phyloP scores from a whole-genome alignment of 2,888 invertebrate genomes.

The Opisthograptis luteolata region DNA sequence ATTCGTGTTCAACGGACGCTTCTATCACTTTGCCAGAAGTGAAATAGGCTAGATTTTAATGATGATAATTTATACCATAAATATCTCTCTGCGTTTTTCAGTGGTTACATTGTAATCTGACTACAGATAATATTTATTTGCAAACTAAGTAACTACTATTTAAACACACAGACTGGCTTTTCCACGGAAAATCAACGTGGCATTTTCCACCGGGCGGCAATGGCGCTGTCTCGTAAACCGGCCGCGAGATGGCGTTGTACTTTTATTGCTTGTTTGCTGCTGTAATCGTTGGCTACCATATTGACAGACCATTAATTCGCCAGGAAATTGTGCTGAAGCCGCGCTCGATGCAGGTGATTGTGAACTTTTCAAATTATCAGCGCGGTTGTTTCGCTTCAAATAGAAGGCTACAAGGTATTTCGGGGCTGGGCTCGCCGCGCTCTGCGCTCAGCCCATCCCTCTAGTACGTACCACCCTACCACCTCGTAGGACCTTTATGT shows the following conservation, averaged over 20 bases:
- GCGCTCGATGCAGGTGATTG: conserved; percentile 76
- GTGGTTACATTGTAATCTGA: not conserved
- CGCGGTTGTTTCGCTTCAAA: conserved; percentile 73
- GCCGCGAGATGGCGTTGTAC: conserved; percentile 72
- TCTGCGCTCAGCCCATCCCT: too few species aligned
- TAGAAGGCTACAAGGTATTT: conserved; percentile 53
- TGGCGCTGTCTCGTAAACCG: conserved; percentile 67
- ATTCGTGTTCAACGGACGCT: too few species aligned
- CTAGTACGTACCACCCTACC: too few species aligned
- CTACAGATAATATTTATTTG: not conserved
- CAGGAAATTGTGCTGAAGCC: conserved; percentile 81
- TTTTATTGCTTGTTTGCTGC: conserved; percentile 76
- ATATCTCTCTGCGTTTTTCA: not conserved
- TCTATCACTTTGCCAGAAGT: too few species aligned
- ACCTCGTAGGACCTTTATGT: too few species aligned
- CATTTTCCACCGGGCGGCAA: conserved; percentile 41
- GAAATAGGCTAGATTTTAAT: too few species aligned
- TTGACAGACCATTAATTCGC: conserved; percentile 84
- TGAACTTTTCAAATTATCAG: conserved; percentile 83
- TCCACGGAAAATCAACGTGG: conserved; percentile 2
- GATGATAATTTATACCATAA: too few species aligned
- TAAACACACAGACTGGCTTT: conserved; percentile 11
- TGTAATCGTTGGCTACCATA: conserved; percentile 77
- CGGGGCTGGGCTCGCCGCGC: too few species aligned
- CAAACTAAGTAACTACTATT: not conserved